A percentile compares a stretch with the other conserved stretches of the same genome.
Evolutionary conservation across 2,113 vertebrate species (phyloP).

Genomic region (Piaya cayana): DNA sequence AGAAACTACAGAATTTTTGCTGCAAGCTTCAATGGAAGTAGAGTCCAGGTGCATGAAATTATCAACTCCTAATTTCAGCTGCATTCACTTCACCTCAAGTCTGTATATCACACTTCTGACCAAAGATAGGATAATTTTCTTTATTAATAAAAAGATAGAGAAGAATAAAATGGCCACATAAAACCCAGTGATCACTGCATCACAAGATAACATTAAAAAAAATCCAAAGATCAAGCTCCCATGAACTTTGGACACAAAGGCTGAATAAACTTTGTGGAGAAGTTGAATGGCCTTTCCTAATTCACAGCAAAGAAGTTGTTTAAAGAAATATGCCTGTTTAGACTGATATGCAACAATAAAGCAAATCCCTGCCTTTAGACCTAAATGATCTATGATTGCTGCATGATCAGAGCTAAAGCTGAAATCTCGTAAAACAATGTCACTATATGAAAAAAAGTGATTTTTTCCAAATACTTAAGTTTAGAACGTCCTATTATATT

Average conservation of each 20-base stretch:
- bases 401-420: not conserved
- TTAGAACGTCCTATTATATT: not conserved
- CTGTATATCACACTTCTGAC: not conserved
- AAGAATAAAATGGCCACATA: not conserved
- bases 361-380: not conserved
- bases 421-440: not conserved
- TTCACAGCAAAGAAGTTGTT: not conserved
- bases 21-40: not conserved
- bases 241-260: not conserved
- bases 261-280: not conserved
- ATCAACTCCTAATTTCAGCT: not conserved
- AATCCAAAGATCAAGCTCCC: not conserved
- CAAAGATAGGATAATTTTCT: not conserved
- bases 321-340: not conserved
- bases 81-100: not conserved
- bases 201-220: not conserved
- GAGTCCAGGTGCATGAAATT: fast-evolving
- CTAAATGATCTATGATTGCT: not conserved
- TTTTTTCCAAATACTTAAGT: not conserved
- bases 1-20: not conserved
- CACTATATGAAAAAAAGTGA: not conserved
- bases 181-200: not conserved
- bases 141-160: not conserved
- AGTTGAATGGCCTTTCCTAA: not conserved
- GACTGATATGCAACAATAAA: not conserved